These are phyloP conservation scores for Mus minutoides DNA, from an alignment of 2,797 vertebrate genomes.

Conservation along the genomic window DNA sequence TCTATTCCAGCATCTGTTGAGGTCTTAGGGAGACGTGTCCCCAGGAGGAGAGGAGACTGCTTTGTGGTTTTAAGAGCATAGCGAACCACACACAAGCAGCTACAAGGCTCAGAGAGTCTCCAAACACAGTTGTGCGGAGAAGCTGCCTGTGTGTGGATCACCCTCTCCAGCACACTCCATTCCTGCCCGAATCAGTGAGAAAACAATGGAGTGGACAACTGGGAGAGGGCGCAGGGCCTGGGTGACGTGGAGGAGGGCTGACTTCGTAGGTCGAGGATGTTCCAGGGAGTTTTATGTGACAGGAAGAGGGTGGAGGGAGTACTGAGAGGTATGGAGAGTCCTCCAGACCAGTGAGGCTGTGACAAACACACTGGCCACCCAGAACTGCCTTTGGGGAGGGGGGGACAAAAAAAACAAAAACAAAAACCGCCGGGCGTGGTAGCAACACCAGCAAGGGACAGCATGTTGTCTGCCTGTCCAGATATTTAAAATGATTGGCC, in stretches of 20 bases:
- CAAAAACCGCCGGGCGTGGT: neutral
- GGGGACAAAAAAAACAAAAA: neutral
- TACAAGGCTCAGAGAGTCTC: neutral
- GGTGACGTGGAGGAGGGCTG: rapidly evolving
- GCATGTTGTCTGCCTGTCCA: rapidly evolving
- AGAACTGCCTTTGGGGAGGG: neutral
- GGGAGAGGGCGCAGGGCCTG: rapidly evolving
- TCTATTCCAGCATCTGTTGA: neutral
- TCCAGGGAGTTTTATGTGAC: neutral
- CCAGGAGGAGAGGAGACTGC: neutral
- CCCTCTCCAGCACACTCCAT: neutral
- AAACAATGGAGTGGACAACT: rapidly evolving
- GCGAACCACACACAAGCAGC: slow-evolving; percentile 19
- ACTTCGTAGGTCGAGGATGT: rapidly evolving
- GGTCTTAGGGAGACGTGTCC: neutral
- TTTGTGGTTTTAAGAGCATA: neutral
- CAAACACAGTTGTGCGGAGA: neutral
- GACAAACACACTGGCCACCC: rapidly evolving
- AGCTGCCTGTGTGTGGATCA: neutral
- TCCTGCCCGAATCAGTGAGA: neutral
- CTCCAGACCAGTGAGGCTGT: rapidly evolving
- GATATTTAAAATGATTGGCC: neutral
- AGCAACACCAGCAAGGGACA: neutral
- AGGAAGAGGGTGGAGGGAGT: rapidly evolving
- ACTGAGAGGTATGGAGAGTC: neutral